Conservation (phyloP, 2,888 invertebrate genomes). For the Agrochola circellaris region DNA sequence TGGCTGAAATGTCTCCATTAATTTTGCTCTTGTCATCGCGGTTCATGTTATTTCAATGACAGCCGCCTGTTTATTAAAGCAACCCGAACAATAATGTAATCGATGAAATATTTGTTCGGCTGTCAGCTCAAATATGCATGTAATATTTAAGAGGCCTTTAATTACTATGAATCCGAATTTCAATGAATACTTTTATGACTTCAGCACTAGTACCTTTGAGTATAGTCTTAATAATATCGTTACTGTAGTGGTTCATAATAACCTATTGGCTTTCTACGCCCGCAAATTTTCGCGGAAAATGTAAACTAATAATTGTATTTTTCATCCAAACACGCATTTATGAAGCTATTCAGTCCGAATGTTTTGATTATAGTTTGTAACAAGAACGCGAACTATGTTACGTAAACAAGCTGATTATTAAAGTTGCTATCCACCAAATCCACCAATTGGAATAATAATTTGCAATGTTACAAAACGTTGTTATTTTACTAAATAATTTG, state of each 20-base stretch:
- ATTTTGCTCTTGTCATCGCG: slow-evolving; percentile 57
- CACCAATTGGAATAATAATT: slow-evolving; percentile 26
- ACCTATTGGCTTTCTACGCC: not conserved
- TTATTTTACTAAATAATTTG: slow-evolving; percentile 57
- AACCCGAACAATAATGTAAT: slow-evolving; percentile 45
- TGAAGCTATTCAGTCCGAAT: slow-evolving; percentile 34
- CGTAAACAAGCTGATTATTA: slow-evolving; percentile 28
- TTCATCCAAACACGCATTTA: slow-evolving; percentile 14
- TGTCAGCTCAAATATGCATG: slow-evolving; percentile 32
- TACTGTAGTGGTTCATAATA: not conserved
- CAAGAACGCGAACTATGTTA: slow-evolving; percentile 9
- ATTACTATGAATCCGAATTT: slow-evolving; percentile 6
- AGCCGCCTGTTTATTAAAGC: slow-evolving; percentile 42
- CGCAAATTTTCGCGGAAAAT: not conserved
- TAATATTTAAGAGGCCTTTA: slow-evolving; percentile 15
- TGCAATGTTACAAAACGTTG: slow-evolving; percentile 15
- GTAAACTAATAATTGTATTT: slow-evolving; percentile 2
- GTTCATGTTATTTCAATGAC: slow-evolving; percentile 50
- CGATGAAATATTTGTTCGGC: slow-evolving; percentile 44
- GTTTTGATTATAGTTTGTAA: slow-evolving; percentile 45
- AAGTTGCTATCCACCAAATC: slow-evolving; percentile 13
- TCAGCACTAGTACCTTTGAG: not conserved
- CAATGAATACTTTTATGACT: not conserved
- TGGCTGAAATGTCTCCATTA: slow-evolving; percentile 45
- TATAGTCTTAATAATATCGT: not conserved